Evolutionary conservation across 2,113 vertebrate species (phyloP), one percentile per base, ranked within the genome.

Genomic region (Apistogramma diplotaenia): DNA sequence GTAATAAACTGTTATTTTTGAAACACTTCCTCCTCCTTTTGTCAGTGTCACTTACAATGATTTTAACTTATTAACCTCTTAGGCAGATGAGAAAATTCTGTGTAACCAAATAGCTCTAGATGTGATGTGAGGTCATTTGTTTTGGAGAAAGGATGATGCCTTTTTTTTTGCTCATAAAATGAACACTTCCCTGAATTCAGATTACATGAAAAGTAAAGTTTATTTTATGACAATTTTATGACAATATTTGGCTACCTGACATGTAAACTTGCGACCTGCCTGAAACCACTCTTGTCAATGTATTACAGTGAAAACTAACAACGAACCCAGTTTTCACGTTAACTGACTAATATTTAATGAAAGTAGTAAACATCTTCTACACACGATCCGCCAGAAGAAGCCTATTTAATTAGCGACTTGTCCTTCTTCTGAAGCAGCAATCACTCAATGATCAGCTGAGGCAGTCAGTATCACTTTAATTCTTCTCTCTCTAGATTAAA

Each of bases 401-500:
- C 59, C 33, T 25, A 57, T 74, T 83, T 67, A 75, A 79, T 83
- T 83, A 78, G 67, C 19, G 56, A 54, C 29, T 27, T 53, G 46
- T 40, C 77, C 56, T 79, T 79, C 4, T 78, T 37, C 55, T 35
- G 8, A 74, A 59, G 25, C n/a, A 46, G 59, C 29, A 67, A 35
- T 67, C 46, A 31, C 21, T 23, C 11, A 53, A 37, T 13, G 49
- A 56, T 60, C 58, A 57, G 65, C 25, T 70, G 43, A 70, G 59
- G 43, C 72, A 61, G 7, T 57, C 10, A n/a, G 62, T n/a, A 79
- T 85, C 53, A 23, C 15, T 46, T 62, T 73, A 80, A 73, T 54
- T 21, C 46, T 71, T 75, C 31, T 27, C n/a, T 87, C 59, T 58
- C 88, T 75, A 74, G 25, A 87, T 79, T 77, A 72, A 78, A 49